Conservation (phyloP, 2,888 invertebrate genomes). For the Lucinisca nassula region DNA sequence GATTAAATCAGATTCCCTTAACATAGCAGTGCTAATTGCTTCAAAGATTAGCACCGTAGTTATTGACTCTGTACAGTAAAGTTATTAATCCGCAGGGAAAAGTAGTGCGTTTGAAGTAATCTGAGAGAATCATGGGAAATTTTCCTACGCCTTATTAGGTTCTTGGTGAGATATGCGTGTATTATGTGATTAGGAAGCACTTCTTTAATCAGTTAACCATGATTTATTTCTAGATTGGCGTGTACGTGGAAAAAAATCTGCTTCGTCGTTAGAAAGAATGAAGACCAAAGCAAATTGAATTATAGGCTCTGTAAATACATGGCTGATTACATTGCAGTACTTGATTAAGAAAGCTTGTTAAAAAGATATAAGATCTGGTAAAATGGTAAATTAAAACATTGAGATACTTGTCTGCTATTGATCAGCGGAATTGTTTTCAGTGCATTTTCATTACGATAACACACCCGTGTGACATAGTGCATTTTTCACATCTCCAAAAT, state of each 20-base stretch:
- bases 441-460: no score
- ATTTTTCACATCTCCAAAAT: no score
- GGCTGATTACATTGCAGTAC: slow-evolving; percentile 11
- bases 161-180: slow-evolving; percentile 45
- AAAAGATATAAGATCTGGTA: slow-evolving; percentile 7
- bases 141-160: slow-evolving; percentile 50
- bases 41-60: slow-evolving; percentile 51
- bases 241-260: slow-evolving; percentile 39
- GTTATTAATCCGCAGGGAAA: slow-evolving; percentile 42
- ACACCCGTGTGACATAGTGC: no score
- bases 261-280: slow-evolving; percentile 35
- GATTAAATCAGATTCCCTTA: slow-evolving; percentile 24
- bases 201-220: slow-evolving; percentile 63
- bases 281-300: slow-evolving; percentile 15
- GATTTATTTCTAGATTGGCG: slow-evolving; percentile 51
- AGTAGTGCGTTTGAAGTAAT: slow-evolving; percentile 26
- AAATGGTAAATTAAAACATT: slow-evolving; percentile 3
- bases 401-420: neutral
- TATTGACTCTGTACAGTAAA: slow-evolving; percentile 39
- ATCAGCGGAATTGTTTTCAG: neutral
- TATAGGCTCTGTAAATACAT: slow-evolving; percentile 10
- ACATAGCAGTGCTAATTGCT: slow-evolving; percentile 42
- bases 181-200: slow-evolving; percentile 50
- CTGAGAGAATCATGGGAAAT: slow-evolving; percentile 17
- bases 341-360: slow-evolving; percentile 19